Evolutionary conservation across 2,797 vertebrate species (phyloP), one percentile per base, ranked within the genome.

Genomic region (Lacerta agilis): DNA sequence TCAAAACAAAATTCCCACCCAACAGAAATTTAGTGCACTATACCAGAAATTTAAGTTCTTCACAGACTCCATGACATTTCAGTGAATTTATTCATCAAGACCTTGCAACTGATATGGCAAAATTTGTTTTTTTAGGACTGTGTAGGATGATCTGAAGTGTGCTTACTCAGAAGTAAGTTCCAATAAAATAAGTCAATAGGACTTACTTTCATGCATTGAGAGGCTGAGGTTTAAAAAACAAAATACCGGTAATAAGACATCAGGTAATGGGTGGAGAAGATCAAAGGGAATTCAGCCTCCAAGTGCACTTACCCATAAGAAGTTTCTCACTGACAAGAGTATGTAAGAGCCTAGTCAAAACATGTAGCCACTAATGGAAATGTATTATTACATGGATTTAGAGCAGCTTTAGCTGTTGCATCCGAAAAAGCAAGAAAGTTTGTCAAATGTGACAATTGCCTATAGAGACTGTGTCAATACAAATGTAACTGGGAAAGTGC

Each of bases 271-370:
- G 81, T 78, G 61, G 86, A 73, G 81, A 29, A 76, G 33, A 84
- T 79, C 82, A 84, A 84, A 84, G 76, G 87, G n/a, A 75, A 64
- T 85, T 85, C 69, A 80, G 58, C 20, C 41, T 75, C 55, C 49
- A 79, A 85, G 41, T 15, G 33, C 41, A 72, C 64, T 88, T 88
- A 78, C 75, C 61, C 75, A 76, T 73, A 20, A 49, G 64, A 66
- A 77, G 23, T 86, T 86, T 87, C 86, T 76, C 72, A 73, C 64
- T 69, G 66, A 80, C 76, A 76, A 83, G 45, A 33, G 27, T 84
- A 5, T 84, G 73, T 20, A 85, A 66, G 58, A 81, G 66, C n/a
- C 78, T 81, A 81, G 88, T 45, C 58, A 85, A 85, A 75, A 80
- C 77, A 85, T 85, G 82, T 25, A 88, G n/a, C 77, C 49, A 61